phyloP scores from a whole-genome alignment of 2,113 vertebrate species.

The Urocitellus parryii region DNA sequence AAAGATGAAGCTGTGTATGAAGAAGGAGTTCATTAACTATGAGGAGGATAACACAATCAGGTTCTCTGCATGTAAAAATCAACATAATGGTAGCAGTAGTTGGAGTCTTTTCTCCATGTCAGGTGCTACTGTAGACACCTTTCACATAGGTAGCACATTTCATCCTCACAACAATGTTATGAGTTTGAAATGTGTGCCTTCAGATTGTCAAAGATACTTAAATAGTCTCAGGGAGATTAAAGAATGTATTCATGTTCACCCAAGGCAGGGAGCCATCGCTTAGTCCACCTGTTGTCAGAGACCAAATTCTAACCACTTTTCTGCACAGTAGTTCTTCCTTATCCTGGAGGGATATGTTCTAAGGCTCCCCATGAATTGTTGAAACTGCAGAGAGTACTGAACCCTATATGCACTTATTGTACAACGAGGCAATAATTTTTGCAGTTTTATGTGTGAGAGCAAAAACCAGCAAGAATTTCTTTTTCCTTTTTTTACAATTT shows the following conservation, averaged over 20 bases:
- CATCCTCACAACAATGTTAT: background rate
- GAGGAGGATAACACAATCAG: background rate
- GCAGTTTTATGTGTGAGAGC: background rate
- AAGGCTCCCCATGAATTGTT: background rate
- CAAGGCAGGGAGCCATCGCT: background rate
- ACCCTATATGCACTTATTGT: background rate
- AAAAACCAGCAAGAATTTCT: background rate
- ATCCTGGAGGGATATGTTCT: background rate
- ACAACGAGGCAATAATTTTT: background rate
- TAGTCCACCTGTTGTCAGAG: background rate
- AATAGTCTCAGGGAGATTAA: background rate
- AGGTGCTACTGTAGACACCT: background rate
- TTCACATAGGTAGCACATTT: background rate
- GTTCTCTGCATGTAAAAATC: background rate
- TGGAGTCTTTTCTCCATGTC: background rate
- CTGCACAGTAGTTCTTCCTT: background rate
- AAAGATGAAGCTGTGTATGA: conserved; percentile 11
- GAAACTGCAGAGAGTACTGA: background rate
- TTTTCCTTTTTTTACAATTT: background rate
- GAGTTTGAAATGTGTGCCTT: background rate
- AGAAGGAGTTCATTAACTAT: conserved; percentile 24
- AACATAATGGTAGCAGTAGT: background rate
- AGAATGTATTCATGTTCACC: background rate
- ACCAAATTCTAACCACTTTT: background rate
- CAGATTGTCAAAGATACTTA: background rate